These are phyloP conservation scores for Papilio aristodemus DNA, from an alignment of 1,140 invertebrate species.

Conservation along the genomic window DNA sequence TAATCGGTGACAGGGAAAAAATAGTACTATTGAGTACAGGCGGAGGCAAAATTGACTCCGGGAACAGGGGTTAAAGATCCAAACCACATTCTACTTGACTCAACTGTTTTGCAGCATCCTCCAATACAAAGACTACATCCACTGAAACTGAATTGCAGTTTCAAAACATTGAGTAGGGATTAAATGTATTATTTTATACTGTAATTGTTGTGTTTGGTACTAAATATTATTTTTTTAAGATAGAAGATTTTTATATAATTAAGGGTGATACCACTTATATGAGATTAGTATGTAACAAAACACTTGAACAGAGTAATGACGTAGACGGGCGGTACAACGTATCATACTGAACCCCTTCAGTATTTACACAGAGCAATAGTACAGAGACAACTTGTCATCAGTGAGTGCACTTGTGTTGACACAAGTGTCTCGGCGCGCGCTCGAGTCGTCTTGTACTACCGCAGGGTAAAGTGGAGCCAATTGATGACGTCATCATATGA, in stretches of 20 bases:
- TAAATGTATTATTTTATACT: no score
- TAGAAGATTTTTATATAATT: no score
- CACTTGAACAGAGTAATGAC: neutral
- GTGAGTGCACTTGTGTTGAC: constrained; percentile 3
- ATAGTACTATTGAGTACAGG: neutral
- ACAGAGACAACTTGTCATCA: constrained; percentile 6
- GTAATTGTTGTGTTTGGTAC: no score
- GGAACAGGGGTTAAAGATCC: neutral
- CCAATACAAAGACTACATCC: no score
- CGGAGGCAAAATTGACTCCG: neutral
- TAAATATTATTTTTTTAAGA: no score
- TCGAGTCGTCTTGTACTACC: neutral
- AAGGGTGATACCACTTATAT: no score
- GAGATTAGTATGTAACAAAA: neutral
- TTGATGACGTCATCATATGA: constrained; percentile 1
- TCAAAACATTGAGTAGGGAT: no score
- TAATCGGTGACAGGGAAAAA: constrained; percentile 22
- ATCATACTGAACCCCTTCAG: neutral
- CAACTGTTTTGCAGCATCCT: no score
- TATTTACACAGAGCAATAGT: constrained; percentile 4
- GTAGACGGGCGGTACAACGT: neutral
- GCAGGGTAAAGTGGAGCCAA: neutral
- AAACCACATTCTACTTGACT: no score
- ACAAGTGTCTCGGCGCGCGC: neutral
- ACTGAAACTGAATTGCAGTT: no score